Base-by-base conservation (phyloP, 2,797 vertebrate genomes). In the Macroramphosus scolopax region DNA sequence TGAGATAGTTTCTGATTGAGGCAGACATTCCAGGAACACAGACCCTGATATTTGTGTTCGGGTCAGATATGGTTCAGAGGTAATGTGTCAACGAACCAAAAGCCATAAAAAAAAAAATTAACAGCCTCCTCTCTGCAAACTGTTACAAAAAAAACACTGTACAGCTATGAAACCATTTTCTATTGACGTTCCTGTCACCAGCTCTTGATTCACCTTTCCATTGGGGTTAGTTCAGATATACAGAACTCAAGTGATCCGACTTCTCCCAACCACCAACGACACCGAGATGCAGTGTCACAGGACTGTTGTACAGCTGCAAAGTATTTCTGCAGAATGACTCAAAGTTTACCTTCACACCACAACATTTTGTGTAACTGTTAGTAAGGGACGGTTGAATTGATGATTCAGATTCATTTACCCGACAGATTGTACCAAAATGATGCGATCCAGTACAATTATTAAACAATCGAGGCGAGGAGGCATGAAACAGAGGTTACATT, bases 61-160 rank as follows among this genome's bases (percentile, higher is more conserved):
- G 62, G 54, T 72, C 68, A 64, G 63, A 63, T 75, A 61, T 71
- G 73, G 57, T 71, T 72, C 59, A 57, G 66, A 88, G 84, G 81
- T 87, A 84, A 57, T 58, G 63, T 55, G 62, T 46, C 65, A 67
- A 73, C 37, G 17, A 36, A 36, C 29, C 46, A 57, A 36, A 2
- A 39, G 51, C 53, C 14, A 31, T 9, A 41, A 31, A 20, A 14
- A 26, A 24, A 49, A 39, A 10, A 20, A 26, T 41, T 41, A 16
- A 9, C 39, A 56, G 52, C 55, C 36, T 60, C 44, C 35, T 63
- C 57, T 44, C 63, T 42, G 30, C 22, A 42, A 41, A 46, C 37
- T 39, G 3, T 25, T 36, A 15, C 10, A 22, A 24, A 37, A 47
- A 46, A 52, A 5, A 20, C 1, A 8, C 24, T 31, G 13, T 11